Conservation (phyloP, 2,888 invertebrate species). For the Lissocephala sabroskyi region DNA sequence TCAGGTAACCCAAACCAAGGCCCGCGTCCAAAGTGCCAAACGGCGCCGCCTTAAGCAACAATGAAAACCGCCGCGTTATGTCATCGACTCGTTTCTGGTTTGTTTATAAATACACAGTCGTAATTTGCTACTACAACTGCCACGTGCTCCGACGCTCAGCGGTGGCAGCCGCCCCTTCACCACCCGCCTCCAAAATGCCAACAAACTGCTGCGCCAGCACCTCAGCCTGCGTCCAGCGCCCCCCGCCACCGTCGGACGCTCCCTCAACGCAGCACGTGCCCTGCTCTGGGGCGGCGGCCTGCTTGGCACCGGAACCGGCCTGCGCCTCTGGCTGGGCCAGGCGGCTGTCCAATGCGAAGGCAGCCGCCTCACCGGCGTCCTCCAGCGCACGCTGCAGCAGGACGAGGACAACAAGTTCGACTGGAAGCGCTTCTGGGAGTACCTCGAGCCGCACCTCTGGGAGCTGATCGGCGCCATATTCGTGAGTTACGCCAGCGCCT, state of each 20-base stretch:
- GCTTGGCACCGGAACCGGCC: slow-evolving; percentile 51
- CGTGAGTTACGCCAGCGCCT: slow-evolving; percentile 73
- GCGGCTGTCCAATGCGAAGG: slow-evolving; percentile 62
- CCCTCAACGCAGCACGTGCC: slow-evolving; percentile 38
- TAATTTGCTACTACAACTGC: slow-evolving; percentile 34
- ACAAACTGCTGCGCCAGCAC: slow-evolving; percentile 36
- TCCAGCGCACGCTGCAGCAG: slow-evolving; percentile 48
- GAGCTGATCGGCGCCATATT: slow-evolving; percentile 83
- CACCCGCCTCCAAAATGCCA: slow-evolving; percentile 36
- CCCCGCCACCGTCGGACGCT: slow-evolving; percentile 13
- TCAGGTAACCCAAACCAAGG: slow-evolving; percentile 40
- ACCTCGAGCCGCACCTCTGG: slow-evolving; percentile 84
- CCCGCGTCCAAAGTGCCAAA: no score
- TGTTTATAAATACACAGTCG: slow-evolving; percentile 29
- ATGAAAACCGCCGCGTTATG: slow-evolving; percentile 32
- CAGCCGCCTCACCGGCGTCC: slow-evolving; percentile 63
- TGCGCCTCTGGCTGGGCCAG: slow-evolving; percentile 36
- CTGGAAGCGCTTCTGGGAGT: slow-evolving; percentile 82
- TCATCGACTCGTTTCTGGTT: slow-evolving; percentile 39
- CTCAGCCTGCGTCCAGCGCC: slow-evolving; percentile 8
- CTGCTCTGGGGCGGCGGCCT: slow-evolving; percentile 60
- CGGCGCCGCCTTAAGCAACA: no score
- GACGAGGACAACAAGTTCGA: slow-evolving; percentile 79
- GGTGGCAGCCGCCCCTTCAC: slow-evolving; percentile 16
- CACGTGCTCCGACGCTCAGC: slow-evolving; percentile 14